phyloP scores from a whole-genome alignment of 2,888 invertebrate genomes.

The Hoplodrina blanda region DNA sequence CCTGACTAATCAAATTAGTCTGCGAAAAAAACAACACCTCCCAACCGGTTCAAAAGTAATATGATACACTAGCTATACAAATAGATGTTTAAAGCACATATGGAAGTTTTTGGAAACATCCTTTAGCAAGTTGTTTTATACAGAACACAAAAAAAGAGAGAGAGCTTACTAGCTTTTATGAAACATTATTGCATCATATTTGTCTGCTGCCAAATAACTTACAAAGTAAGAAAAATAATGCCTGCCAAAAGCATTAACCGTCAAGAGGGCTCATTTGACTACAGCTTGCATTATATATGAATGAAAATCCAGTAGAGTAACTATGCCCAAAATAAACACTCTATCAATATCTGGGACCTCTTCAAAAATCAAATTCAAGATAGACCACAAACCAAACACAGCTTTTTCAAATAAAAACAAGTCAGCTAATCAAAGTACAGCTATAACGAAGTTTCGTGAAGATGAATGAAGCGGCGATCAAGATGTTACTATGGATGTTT shows the following conservation, averaged over 20 bases:
- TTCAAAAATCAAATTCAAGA: constrained; percentile 27
- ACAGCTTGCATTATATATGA: not conserved
- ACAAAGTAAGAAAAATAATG: constrained; percentile 1
- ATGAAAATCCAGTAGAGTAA: constrained; percentile 19
- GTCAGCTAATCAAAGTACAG: constrained; percentile 59
- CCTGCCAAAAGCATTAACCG: constrained; percentile 1
- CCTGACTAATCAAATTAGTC: constrained; percentile 54
- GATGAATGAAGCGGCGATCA: constrained; percentile 67
- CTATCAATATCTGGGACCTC: constrained; percentile 24
- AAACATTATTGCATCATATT: constrained; percentile 6
- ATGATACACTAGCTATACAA: constrained; percentile 9
- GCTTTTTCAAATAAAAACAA: constrained; percentile 46
- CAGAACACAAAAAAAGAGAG: not conserved
- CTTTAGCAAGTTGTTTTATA: not conserved
- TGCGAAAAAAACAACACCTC: constrained; percentile 37
- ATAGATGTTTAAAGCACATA: constrained; percentile 8
- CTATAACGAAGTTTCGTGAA: constrained; percentile 62
- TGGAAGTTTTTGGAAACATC: constrained; percentile 6
- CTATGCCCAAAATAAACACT: constrained; percentile 32
- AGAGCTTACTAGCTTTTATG: not conserved
- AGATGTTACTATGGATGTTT: constrained; percentile 75
- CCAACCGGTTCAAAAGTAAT: constrained; percentile 60
- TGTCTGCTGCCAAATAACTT: not conserved
- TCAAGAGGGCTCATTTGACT: not conserved
- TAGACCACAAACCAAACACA: constrained; percentile 21